phyloP scores from a whole-genome alignment of 2,113 vertebrate species.

The Cottus gobio region DNA sequence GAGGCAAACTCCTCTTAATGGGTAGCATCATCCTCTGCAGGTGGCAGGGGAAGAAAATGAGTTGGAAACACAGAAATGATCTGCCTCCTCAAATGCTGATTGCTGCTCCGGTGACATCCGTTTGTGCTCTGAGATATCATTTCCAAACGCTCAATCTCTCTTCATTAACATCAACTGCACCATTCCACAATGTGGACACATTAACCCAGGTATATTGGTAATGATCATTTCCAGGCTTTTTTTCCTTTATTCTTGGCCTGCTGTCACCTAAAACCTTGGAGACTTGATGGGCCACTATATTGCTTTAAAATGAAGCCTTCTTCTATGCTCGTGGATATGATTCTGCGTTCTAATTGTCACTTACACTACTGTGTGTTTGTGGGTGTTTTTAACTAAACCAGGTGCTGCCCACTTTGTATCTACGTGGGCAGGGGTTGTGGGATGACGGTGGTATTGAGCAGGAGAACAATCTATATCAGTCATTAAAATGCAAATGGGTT shows the following conservation, averaged over 20 bases:
- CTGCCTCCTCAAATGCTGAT: constrained; percentile 46
- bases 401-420: constrained; percentile 45
- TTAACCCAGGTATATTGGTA: constrained; percentile 75
- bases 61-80: constrained; percentile 42
- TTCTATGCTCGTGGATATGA: neutral
- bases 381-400: constrained; percentile 44
- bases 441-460: constrained; percentile 67
- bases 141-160: constrained; percentile 47
- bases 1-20: constrained; percentile 69
- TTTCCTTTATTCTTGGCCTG: constrained; percentile 40
- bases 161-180: constrained; percentile 70
- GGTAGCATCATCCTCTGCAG: constrained; percentile 68
- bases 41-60: constrained; percentile 57
- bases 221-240: constrained; percentile 65
- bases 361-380: constrained; percentile 9
- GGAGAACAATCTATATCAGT: constrained; percentile 74
- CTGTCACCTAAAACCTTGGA: constrained; percentile 42
- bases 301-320: constrained; percentile 43
- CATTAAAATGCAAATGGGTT: constrained; percentile 81
- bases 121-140: constrained; percentile 58
- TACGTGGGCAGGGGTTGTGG: constrained; percentile 37
- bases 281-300: constrained; percentile 20
- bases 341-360: constrained; percentile 43
- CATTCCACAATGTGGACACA: constrained; percentile 61
- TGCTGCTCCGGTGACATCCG: constrained; percentile 67